Percentiles rank a stretch among this genome's conserved stretches.
Conservation (phyloP, 2,113 vertebrate species). For the Erythrolamprus reginae region DNA sequence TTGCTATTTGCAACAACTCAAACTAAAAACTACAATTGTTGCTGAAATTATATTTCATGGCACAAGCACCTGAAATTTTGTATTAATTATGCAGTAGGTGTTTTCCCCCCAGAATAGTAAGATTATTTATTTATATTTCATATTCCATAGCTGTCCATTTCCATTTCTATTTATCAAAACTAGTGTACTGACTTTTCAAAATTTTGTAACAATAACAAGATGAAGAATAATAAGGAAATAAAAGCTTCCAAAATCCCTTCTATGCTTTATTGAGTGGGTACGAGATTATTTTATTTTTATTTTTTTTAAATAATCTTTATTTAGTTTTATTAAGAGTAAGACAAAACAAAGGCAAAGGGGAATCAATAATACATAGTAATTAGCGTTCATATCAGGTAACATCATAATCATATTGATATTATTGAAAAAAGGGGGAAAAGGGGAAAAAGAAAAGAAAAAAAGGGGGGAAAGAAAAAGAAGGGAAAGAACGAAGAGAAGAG, state of each 20-base stretch:
- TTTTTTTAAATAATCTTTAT: too few relatives aligned
- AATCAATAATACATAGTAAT: too few relatives aligned
- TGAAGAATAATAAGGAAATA: background rate
- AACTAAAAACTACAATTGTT: background rate
- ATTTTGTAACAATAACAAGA: background rate
- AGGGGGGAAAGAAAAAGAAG: too few relatives aligned
- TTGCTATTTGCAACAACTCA: background rate
- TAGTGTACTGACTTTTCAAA: background rate
- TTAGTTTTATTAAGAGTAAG: too few relatives aligned
- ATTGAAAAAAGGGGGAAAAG: too few relatives aligned
- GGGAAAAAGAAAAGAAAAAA: too few relatives aligned
- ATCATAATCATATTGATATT: too few relatives aligned
- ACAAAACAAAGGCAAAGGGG: too few relatives aligned
- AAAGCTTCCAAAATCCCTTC: background rate
- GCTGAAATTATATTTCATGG: background rate
- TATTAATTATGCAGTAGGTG: background rate
- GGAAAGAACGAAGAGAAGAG: too few relatives aligned
- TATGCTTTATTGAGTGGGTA: background rate
- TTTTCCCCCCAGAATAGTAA: background rate
- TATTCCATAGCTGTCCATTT: background rate
- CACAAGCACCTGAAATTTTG: background rate
- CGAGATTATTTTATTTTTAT: too few relatives aligned
- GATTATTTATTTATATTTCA: background rate
- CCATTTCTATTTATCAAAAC: background rate
- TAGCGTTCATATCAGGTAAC: too few relatives aligned